phyloP scores from a whole-genome alignment of 2,113 vertebrate genomes.

The Butorides virescens region DNA sequence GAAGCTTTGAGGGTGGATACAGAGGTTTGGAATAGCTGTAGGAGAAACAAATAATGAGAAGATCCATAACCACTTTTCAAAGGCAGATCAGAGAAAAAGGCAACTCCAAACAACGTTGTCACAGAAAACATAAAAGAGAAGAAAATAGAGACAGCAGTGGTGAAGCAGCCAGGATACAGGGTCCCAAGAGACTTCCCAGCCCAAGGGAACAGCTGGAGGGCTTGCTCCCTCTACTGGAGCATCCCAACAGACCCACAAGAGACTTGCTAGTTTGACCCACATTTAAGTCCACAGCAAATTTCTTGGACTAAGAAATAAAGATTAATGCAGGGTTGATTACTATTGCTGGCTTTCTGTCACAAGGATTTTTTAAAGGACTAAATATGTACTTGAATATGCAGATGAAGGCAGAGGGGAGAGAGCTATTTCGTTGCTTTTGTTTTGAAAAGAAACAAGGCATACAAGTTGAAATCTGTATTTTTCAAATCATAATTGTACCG shows the following conservation, averaged over 20 bases:
- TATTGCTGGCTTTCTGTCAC: background rate
- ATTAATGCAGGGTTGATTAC: background rate
- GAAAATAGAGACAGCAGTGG: background rate
- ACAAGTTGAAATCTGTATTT: background rate
- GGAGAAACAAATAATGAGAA: background rate
- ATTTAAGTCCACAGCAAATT: background rate
- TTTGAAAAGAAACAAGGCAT: background rate
- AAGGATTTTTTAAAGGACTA: background rate
- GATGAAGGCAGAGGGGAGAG: background rate
- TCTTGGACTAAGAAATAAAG: background rate
- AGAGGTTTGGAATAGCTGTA: background rate
- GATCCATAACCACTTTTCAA: background rate
- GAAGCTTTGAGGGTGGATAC: background rate
- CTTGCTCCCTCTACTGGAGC: constrained; percentile 51
- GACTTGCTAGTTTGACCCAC: background rate
- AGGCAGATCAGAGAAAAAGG: background rate
- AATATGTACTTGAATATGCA: background rate
- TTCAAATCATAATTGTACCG: background rate
- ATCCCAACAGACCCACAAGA: background rate
- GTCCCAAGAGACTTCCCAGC: background rate
- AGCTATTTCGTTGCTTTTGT: background rate
- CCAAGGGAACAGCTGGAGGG: background rate
- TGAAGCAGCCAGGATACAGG: background rate
- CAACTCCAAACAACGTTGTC: background rate
- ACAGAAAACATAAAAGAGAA: background rate